Base-by-base conservation (phyloP, 1,140 invertebrate species). In the Orius insidiosus region DNA sequence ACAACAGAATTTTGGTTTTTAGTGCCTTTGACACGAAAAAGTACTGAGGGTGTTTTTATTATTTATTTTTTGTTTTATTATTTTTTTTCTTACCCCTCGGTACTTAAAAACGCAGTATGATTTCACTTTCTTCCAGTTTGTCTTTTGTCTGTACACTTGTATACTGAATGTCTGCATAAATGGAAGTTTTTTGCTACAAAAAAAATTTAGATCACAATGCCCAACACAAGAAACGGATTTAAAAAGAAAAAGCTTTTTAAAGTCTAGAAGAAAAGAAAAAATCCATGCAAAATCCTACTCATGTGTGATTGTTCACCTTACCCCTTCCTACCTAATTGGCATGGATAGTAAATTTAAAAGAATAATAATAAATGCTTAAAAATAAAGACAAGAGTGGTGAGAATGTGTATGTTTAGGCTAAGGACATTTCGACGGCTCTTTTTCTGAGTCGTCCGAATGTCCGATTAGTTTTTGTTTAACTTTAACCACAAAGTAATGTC, bases 401-500 rank as follows among this genome's bases (percentile, higher is more conserved):
- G 32, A 47, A 51, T 37, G 34, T 47, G 45, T 47, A 47, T 51
- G 18, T 47, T 45, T 47, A 51, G 45, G 38, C 35, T 32, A 15
- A 38, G 46, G 37, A 39, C 49, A 51, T 51, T 38, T 51, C 45
- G 49, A 46, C 11, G 45, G 39, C 16, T n/a, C 16, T 34, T 33
- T n/a, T 31, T 34, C 37, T n/a, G n/a, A n/a, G n/a, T n/a, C 42
- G 42, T 52, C 51, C 47, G 42, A 38, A 40, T 52, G 48, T 45
- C 41, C 48, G 34, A 40, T 46, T n/a, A 5, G n/a, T 14, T 37
- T 52, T 45, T 53, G 44, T 49, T 48, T 46, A 44, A 53, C 38
- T 31, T 48, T 50, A 48, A 53, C 48, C 46, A 55, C 46, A 48
- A 46, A 49, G 49, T 55, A 46, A 48, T 55, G 53, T 55, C 49